Evolutionary conservation across 2,113 vertebrate genomes (phyloP).

Genomic region (Scomber colias): DNA sequence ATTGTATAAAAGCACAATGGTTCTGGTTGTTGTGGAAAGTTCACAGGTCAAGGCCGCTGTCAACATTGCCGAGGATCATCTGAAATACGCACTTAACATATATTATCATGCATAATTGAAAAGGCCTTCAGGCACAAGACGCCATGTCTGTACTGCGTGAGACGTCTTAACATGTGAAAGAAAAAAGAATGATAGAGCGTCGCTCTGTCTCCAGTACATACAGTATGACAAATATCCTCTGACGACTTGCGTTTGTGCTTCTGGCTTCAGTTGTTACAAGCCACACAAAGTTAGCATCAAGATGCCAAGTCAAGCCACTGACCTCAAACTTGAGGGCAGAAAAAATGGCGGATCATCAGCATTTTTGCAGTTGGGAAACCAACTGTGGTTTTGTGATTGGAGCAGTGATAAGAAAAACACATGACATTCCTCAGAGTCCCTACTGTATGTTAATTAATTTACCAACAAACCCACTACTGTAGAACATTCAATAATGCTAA

Average conservation of each 20-base stretch:
- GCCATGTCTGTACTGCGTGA: background rate
- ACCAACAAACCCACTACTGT: too few relatives aligned
- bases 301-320: background rate
- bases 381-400: background rate
- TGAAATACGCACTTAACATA: conserved; percentile 60
- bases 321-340: background rate
- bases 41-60: conserved; percentile 29
- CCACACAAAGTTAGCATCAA: background rate
- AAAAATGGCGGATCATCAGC: background rate
- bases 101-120: conserved; percentile 61
- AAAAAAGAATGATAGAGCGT: background rate
- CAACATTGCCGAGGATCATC: conserved; percentile 42
- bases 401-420: background rate
- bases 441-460: background rate
- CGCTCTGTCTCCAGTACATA: conserved; percentile 3
- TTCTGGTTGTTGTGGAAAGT: conserved; percentile 59
- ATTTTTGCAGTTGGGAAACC: background rate
- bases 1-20: conserved; percentile 44
- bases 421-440: background rate
- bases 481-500: too few relatives aligned
- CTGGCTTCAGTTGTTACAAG: background rate
- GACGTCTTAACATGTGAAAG: background rate
- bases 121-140: background rate
- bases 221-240: background rate
- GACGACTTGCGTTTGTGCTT: background rate